A percentile compares a stretch with the other conserved stretches of the same genome.
These are phyloP conservation scores for Chrysomela aeneicollis DNA, from an alignment of 2,888 invertebrate genomes.

Conservation along the genomic window DNA sequence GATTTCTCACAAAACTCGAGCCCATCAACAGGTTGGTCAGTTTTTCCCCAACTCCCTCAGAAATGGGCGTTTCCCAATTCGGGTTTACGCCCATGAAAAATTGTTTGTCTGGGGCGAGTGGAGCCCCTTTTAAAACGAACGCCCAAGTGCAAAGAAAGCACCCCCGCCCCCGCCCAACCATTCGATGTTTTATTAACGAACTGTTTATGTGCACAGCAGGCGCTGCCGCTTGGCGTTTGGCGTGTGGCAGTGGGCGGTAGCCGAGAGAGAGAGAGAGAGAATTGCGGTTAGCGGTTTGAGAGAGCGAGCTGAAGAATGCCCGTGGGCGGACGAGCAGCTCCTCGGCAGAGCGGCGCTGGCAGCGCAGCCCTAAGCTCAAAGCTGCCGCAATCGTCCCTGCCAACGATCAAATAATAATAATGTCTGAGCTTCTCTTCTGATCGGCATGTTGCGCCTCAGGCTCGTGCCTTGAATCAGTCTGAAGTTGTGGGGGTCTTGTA, in stretches of 20 bases:
- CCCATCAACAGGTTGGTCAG: too few species aligned
- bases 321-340: constrained; percentile 6
- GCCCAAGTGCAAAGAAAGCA: too few species aligned
- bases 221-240: constrained; percentile 11
- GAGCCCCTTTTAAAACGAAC: too few species aligned
- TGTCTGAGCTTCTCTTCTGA: too few species aligned
- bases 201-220: constrained; percentile 23
- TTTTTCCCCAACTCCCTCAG: too few species aligned
- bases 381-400: neutral
- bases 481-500: too few species aligned
- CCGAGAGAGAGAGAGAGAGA: constrained; percentile 10
- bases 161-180: neutral
- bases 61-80: too few species aligned
- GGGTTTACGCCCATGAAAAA: too few species aligned
- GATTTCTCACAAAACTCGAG: too few species aligned
- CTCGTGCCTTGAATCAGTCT: too few species aligned
- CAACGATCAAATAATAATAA: neutral
- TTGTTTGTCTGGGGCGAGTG: too few species aligned
- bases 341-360: neutral
- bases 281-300: constrained; percentile 14
- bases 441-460: too few species aligned
- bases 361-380: constrained; percentile 7
- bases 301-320: constrained; percentile 9
- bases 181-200: constrained; percentile 1
- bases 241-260: constrained; percentile 11